These are phyloP conservation scores for Prenolepis imparis DNA, from an alignment of 2,888 invertebrate genomes.

Conservation along the genomic window DNA sequence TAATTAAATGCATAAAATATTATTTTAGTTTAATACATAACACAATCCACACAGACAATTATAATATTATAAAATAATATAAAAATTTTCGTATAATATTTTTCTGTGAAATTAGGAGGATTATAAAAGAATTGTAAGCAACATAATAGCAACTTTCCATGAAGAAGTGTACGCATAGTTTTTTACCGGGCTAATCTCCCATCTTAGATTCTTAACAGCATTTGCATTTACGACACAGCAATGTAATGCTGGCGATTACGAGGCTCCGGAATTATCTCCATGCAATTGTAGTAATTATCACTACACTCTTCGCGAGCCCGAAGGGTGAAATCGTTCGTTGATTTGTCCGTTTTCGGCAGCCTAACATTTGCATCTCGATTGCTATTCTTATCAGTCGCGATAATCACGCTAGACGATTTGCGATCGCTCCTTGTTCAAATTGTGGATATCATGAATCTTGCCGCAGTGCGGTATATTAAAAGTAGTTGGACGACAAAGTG, in stretches of 20 bases:
- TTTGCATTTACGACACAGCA: conserved; percentile 75
- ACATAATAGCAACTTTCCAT: background rate
- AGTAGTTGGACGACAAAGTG: background rate
- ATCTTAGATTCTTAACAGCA: conserved; percentile 76
- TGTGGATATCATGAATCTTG: conserved; percentile 40
- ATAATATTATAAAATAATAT: background rate
- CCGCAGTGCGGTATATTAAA: conserved; percentile 44
- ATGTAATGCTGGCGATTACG: conserved; percentile 76
- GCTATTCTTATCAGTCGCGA: conserved; percentile 43
- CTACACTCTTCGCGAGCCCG: conserved; percentile 56
- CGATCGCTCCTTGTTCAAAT: conserved; percentile 36
- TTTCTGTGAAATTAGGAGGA: background rate
- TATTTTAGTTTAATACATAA: background rate
- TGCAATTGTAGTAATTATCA: conserved; percentile 76
- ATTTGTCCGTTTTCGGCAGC: conserved; percentile 76
- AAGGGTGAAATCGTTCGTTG: conserved; percentile 60
- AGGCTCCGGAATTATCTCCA: conserved; percentile 74
- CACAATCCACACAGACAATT: no score
- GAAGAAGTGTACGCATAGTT: conserved; percentile 34
- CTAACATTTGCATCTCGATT: conserved; percentile 69
- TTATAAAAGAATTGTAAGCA: background rate
- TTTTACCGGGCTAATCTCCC: conserved; percentile 66
- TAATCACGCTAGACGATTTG: conserved; percentile 49
- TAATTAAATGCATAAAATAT: no score
- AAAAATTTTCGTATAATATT: background rate